These are phyloP conservation scores for Gymnothorax javanicus DNA, from an alignment of 2,797 vertebrate genomes.

Conservation along the genomic window DNA sequence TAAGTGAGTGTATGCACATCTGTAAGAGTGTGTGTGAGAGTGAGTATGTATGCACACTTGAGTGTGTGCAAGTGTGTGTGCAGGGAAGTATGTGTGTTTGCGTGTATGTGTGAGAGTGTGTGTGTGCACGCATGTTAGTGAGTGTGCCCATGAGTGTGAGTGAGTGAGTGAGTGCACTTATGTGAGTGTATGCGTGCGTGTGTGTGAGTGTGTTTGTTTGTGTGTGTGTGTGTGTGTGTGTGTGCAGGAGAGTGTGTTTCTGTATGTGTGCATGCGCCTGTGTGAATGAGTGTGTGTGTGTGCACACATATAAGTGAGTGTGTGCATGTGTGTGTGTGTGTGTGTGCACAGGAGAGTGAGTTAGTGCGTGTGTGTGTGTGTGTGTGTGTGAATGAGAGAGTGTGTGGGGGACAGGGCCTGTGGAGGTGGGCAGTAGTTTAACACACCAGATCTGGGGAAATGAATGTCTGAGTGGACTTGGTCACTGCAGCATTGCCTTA, in stretches of 20 bases:
- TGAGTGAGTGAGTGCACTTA: neutral
- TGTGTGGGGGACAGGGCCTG: neutral
- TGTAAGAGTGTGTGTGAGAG: no score
- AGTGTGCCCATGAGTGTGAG: neutral
- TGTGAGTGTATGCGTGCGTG: neutral
- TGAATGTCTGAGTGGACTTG: neutral
- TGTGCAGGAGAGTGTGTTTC: neutral
- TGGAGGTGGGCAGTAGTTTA: neutral
- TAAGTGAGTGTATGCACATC: neutral
- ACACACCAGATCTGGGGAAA: neutral
- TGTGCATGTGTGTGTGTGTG: neutral
- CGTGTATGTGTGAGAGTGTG: no score
- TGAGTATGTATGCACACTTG: neutral
- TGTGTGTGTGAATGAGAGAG: neutral
- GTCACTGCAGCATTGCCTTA: no score
- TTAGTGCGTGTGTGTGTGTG: neutral
- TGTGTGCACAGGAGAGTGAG: neutral
- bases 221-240: neutral
- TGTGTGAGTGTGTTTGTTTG: neutral
- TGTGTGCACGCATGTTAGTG: no score
- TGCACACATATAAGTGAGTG: neutral
- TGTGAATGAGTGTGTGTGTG: neutral
- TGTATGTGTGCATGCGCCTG: neutral
- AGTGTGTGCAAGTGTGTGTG: no score
- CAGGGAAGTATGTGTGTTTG: no score